Base-by-base conservation (phyloP, 2,888 invertebrate species). In the Periphyllus acericola region DNA sequence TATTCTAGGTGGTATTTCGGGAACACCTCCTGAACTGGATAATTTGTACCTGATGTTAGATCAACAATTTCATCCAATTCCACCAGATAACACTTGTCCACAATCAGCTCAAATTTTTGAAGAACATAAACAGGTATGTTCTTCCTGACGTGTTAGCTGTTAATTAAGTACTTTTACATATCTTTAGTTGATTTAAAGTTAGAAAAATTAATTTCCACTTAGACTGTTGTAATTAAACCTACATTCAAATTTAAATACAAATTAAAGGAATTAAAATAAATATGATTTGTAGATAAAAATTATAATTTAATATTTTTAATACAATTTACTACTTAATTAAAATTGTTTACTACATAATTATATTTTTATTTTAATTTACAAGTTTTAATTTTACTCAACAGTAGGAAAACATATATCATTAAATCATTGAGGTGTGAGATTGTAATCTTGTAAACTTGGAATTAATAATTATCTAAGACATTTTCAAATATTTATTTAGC, bases 101-200 rank as follows among this genome's bases (percentile, higher is more conserved):
- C 94, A 96, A 91, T 98, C 98, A 84, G 94, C 96, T 91, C 93
- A 95, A 90, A 96, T 98, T 91, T 98, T 96, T 91, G 95, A 97
- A 90, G 96, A 97, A 91, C 98, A 98, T 91, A 96, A 96, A 91
- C 90, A 91, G 90, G 92, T 92, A 89, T 89, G 34, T 8, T 5
- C 25, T 40, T 72, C 3, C 25, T 74, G 8, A n/a, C 9, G 17
- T 40, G 60, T 84, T 84, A 75, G 5, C 40, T 25, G 32, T 14
- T 46, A 32, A 25, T 32, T 52, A n/a, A 3, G 74, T 55, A 74
- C 21, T 9, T 32, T 2, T 5, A 21, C 5, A 21, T 25, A 21
- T 21, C 21, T 60, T 9, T 60, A 60, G 60, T 25, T 60, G 25
- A 60, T 60, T 60, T 60, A 21, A 25, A 8, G 5, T 60, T 3